Evolutionary conservation across 2,113 vertebrate genomes (phyloP).

Genomic region (Chloroceryle aenea): DNA sequence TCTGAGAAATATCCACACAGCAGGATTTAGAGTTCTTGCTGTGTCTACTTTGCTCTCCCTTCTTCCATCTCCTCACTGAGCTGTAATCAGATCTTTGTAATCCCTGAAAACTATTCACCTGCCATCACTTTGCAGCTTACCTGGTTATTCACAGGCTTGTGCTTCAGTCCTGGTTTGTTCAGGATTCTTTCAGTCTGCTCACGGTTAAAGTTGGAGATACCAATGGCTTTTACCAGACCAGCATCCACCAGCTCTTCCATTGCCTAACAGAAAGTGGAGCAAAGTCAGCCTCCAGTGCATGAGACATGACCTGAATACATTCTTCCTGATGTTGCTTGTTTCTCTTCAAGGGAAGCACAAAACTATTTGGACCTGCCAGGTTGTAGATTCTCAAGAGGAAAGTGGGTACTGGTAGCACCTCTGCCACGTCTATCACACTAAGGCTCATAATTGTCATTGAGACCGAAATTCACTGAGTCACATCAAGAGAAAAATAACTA

Average conservation of each 20-base stretch:
- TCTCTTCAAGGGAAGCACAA: neutral
- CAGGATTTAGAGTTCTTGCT: neutral
- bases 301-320: neutral
- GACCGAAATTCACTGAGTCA: neutral
- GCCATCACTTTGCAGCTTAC: constrained; percentile 58
- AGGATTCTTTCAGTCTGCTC: constrained; percentile 85
- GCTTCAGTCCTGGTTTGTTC: constrained; percentile 89
- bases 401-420: neutral
- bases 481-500: neutral
- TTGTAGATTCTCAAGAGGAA: neutral
- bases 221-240: constrained; percentile 89
- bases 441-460: neutral
- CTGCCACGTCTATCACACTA: neutral
- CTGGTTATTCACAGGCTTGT: constrained; percentile 89
- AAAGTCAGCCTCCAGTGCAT: neutral
- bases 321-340: neutral
- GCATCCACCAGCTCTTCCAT: constrained; percentile 92
- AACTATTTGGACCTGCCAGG: neutral
- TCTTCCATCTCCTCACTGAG: neutral
- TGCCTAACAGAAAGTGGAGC: constrained; percentile 71
- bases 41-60: neutral
- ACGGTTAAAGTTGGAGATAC: constrained; percentile 93
- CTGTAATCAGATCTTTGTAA: neutral
- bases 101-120: neutral
- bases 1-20: neutral